phyloP scores from a whole-genome alignment of 2,797 vertebrate genomes.

The Momotus momota region DNA sequence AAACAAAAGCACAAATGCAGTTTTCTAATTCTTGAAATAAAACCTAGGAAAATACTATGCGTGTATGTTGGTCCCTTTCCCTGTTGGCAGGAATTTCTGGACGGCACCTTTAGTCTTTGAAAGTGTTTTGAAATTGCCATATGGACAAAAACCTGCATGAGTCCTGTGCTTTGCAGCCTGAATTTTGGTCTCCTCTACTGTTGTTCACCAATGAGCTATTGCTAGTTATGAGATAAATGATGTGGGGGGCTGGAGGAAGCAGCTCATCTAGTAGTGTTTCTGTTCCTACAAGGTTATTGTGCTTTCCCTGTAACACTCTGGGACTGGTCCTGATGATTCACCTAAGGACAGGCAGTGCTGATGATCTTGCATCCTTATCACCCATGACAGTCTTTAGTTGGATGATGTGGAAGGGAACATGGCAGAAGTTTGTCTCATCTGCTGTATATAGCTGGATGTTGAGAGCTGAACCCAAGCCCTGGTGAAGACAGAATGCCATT shows the following conservation, averaged over 20 bases:
- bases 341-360: not conserved
- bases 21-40: not conserved
- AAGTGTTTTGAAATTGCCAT: not conserved
- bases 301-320: rapidly evolving
- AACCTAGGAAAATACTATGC: rapidly evolving
- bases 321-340: not conserved
- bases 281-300: not conserved
- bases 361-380: not conserved
- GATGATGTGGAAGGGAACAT: not conserved
- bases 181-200: not conserved
- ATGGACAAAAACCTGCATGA: not conserved
- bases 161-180: not conserved
- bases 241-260: not conserved
- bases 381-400: not conserved
- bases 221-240: not conserved
- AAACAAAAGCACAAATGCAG: not conserved
- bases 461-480: not conserved
- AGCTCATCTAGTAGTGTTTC: not conserved
- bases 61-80: not conserved
- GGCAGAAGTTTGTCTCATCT: not conserved
- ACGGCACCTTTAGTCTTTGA: not conserved
- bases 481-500: not conserved
- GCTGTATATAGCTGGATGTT: not conserved
- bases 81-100: not conserved
- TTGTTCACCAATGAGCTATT: not conserved